Percentiles rank a stretch among this genome's conserved stretches.
Conservation (phyloP, 1,140 invertebrate species). For the Orchesella cincta region DNA sequence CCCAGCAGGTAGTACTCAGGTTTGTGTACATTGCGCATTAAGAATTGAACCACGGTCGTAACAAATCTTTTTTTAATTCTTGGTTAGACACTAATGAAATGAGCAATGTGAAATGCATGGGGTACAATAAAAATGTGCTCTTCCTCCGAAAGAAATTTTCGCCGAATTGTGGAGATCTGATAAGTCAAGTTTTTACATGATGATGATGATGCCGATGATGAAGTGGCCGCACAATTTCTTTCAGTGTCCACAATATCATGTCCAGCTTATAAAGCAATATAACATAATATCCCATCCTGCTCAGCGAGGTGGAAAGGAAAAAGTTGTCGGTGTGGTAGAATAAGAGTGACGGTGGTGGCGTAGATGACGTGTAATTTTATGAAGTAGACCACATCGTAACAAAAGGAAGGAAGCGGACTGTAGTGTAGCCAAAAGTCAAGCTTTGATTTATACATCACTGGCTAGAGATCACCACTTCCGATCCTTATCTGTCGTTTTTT, state of each 20-base stretch:
- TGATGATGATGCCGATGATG: not conserved
- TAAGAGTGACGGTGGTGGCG: too few relatives aligned
- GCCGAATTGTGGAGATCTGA: not conserved
- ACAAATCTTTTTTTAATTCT: not conserved
- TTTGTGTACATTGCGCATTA: slow-evolving; percentile 21
- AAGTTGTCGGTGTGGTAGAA: too few relatives aligned
- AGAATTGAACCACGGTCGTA: too few relatives aligned
- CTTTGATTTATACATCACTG: not conserved
- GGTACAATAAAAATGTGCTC: not conserved
- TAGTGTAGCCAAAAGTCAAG: not conserved
- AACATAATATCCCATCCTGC: too few relatives aligned
- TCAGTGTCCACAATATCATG: too few relatives aligned
- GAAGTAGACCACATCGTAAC: not conserved
- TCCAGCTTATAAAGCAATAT: too few relatives aligned
- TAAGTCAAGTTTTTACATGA: not conserved
- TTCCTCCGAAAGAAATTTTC: not conserved
- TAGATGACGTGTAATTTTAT: not conserved
- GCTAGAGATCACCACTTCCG: not conserved
- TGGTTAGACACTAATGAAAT: too few relatives aligned
- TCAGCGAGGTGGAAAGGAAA: not conserved
- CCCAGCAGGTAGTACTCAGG: not conserved
- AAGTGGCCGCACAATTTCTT: too few relatives aligned
- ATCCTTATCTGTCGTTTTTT: slow-evolving; percentile 3
- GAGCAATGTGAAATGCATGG: slow-evolving; percentile 7
- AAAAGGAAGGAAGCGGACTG: not conserved